These are phyloP conservation scores for Macaria notata DNA, from an alignment of 2,888 invertebrate species.

Conservation along the genomic window DNA sequence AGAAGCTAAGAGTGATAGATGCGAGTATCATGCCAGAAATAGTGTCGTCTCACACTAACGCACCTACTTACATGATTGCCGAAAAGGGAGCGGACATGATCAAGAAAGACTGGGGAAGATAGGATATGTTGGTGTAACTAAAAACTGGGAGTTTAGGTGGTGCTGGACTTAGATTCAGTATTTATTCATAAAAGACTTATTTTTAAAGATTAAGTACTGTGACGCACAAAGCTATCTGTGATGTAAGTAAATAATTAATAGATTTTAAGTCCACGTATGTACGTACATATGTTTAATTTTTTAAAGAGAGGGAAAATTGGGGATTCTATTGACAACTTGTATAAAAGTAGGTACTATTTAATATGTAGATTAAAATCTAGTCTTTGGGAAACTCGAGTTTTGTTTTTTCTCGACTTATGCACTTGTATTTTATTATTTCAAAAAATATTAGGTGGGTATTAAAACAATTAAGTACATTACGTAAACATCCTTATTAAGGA, in stretches of 20 bases:
- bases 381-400: too few relatives aligned
- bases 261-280: conserved; percentile 1
- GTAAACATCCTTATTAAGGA: too few relatives aligned
- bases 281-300: too few relatives aligned
- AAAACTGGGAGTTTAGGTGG: too few relatives aligned
- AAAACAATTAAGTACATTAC: too few relatives aligned
- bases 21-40: conserved; percentile 91
- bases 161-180: conserved; percentile 4
- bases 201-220: conserved; percentile 5
- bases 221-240: conserved; percentile 39
- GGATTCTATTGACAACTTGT: too few relatives aligned
- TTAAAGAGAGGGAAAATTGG: too few relatives aligned
- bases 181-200: conserved; percentile 14
- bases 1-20: conserved; percentile 87
- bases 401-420: too few relatives aligned
- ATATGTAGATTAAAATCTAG: too few relatives aligned
- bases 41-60: conserved; percentile 89
- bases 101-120: conserved; percentile 77
- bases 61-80: conserved; percentile 90
- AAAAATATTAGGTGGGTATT: too few relatives aligned
- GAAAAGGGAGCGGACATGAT: conserved; percentile 90
- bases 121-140: conserved; percentile 16
- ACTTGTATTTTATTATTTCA: too few relatives aligned
- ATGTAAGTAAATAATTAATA: conserved; percentile 31
- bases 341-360: too few relatives aligned